A percentile compares a stretch with the other conserved stretches of the same genome.
Conservation (phyloP, 2,113 vertebrate genomes). For the Syngnathus typhle region DNA sequence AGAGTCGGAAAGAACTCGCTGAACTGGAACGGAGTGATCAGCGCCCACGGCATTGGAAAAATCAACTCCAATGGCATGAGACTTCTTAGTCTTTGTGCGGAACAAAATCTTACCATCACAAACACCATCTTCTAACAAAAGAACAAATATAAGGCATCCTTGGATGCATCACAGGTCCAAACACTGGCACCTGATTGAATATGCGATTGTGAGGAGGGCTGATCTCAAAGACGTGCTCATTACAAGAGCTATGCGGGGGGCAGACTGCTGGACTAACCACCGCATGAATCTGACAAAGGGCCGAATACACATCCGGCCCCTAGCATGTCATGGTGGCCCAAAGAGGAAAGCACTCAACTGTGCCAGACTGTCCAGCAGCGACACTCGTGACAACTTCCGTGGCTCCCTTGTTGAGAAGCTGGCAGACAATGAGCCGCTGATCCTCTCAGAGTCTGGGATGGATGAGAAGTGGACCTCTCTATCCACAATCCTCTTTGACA, state of each 20-base stretch:
- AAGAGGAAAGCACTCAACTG: too few species aligned
- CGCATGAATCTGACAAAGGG: neutral
- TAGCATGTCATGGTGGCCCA: too few species aligned
- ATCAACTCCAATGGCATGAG: neutral
- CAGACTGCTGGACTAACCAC: neutral
- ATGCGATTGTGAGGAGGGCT: neutral
- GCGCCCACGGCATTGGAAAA: neutral
- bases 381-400: too few species aligned
- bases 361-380: too few species aligned
- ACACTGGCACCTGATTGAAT: conserved; percentile 8
- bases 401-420: too few species aligned
- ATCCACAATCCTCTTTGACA: too few species aligned
- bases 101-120: neutral
- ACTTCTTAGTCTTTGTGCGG: conserved; percentile 1
- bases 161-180: conserved; percentile 14
- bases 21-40: neutral
- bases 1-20: neutral
- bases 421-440: too few species aligned
- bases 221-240: neutral
- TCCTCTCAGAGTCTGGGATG: too few species aligned
- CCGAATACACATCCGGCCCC: neutral
- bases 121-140: conserved; percentile 7
- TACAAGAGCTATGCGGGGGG: neutral
- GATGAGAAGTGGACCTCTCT: too few species aligned
- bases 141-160: conserved; percentile 8